Conservation (phyloP, 2,797 vertebrate species). For the Dromococcyx pavoninus region DNA sequence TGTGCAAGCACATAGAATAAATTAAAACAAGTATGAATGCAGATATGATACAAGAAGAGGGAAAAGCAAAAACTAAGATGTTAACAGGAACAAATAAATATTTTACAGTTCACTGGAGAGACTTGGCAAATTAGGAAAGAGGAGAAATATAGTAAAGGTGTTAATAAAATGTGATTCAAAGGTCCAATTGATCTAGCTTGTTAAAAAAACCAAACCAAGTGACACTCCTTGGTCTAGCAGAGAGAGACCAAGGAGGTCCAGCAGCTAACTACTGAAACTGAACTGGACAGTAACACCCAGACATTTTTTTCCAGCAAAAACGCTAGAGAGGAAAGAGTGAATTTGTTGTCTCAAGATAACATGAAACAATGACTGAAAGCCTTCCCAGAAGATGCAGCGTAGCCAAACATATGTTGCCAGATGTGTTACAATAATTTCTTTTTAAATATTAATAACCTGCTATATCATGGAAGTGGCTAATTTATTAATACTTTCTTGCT, state of each 20-base stretch:
- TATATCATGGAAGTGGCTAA: background rate
- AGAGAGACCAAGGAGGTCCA: background rate
- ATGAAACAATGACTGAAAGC: background rate
- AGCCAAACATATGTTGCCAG: background rate
- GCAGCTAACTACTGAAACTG: background rate
- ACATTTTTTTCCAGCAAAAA: background rate
- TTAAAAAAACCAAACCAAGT: background rate
- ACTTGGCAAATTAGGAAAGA: background rate
- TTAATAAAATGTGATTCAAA: background rate
- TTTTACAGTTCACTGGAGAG: background rate
- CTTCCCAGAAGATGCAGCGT: background rate
- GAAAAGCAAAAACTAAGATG: background rate
- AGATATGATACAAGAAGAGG: background rate
- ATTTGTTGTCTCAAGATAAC: background rate
- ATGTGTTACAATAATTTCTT: background rate
- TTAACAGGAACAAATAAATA: background rate
- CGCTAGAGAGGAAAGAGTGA: background rate
- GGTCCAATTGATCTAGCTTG: background rate
- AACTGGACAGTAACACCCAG: background rate
- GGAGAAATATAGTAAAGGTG: background rate
- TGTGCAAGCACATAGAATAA: background rate
- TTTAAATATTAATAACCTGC: background rate
- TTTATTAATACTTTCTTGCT: background rate
- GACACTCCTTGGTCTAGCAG: background rate
- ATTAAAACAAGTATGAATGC: background rate